A percentile compares a stretch with the other conserved stretches of the same genome.
phyloP scores from a whole-genome alignment of 2,888 invertebrate species.

The Pelosia muscerda region DNA sequence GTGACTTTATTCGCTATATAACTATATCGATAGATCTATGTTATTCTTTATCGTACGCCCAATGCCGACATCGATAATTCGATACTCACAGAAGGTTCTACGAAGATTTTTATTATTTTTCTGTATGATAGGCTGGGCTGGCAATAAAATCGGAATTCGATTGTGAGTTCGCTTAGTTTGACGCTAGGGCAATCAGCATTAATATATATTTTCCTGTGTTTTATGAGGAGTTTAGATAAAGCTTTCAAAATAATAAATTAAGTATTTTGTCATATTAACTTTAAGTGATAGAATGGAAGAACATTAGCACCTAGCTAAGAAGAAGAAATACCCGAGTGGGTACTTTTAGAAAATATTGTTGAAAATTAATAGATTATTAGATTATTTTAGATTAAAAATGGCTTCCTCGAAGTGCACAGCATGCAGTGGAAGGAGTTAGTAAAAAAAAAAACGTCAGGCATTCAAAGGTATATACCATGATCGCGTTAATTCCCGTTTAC shows the following conservation, averaged over 20 bases:
- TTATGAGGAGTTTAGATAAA: background rate
- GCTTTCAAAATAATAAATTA: background rate
- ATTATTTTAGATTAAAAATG: too few relatives aligned
- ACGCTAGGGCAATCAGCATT: slow-evolving; percentile 6
- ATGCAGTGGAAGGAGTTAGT: too few relatives aligned
- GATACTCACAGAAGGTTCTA: slow-evolving; percentile 15
- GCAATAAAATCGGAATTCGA: slow-evolving; percentile 16
- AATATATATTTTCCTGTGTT: background rate
- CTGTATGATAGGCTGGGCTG: background rate
- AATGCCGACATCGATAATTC: background rate
- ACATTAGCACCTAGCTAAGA: too few relatives aligned
- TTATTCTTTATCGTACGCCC: background rate
- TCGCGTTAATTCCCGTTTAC: too few relatives aligned
- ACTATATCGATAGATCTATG: background rate
- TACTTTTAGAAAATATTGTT: too few relatives aligned
- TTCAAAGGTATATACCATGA: too few relatives aligned
- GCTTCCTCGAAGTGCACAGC: too few relatives aligned
- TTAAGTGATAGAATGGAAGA: too few relatives aligned
- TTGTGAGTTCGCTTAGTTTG: slow-evolving; percentile 10
- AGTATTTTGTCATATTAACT: background rate
- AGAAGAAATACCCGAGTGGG: too few relatives aligned
- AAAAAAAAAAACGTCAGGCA: too few relatives aligned
- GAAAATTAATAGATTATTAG: too few relatives aligned
- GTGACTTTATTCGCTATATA: background rate
- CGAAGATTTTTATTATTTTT: slow-evolving; percentile 12